phyloP scores from a whole-genome alignment of 2,113 vertebrate species.

The Ceyx melanurus region DNA sequence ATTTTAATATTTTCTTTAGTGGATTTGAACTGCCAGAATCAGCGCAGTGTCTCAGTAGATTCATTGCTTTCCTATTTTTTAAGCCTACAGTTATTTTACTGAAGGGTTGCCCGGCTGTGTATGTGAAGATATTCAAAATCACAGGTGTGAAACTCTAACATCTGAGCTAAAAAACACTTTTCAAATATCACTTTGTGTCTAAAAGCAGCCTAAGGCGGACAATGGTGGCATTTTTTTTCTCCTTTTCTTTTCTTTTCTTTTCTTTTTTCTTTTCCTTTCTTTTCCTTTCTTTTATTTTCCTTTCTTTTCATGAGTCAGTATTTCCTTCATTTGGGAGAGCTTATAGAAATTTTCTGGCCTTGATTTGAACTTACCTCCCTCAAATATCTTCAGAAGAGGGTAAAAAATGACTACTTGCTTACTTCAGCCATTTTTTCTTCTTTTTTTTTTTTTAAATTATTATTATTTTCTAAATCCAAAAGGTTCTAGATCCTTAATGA shows the following conservation, averaged over 20 bases:
- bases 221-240: not conserved
- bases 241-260: not conserved
- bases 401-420: not conserved
- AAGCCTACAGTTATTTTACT: not conserved
- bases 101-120: not conserved
- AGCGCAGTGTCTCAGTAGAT: not conserved
- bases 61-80: not conserved
- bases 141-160: not conserved
- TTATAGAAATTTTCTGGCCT: not conserved
- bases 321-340: not conserved
- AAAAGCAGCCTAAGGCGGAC: not conserved
- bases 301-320: not conserved
- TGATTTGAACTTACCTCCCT: not conserved
- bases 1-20: not conserved
- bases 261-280: not conserved
- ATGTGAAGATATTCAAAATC: not conserved
- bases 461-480: not conserved
- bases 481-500: not conserved
- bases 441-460: not conserved
- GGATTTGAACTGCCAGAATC: accelerated
- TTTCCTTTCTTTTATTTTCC: not conserved
- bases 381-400: not conserved
- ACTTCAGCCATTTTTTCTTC: not conserved
- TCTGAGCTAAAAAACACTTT: not conserved
- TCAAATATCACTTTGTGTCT: not conserved